Evolutionary conservation across 2,797 vertebrate species (phyloP), one percentile per base, ranked within the genome.

Genomic region (Siniperca undulata): DNA sequence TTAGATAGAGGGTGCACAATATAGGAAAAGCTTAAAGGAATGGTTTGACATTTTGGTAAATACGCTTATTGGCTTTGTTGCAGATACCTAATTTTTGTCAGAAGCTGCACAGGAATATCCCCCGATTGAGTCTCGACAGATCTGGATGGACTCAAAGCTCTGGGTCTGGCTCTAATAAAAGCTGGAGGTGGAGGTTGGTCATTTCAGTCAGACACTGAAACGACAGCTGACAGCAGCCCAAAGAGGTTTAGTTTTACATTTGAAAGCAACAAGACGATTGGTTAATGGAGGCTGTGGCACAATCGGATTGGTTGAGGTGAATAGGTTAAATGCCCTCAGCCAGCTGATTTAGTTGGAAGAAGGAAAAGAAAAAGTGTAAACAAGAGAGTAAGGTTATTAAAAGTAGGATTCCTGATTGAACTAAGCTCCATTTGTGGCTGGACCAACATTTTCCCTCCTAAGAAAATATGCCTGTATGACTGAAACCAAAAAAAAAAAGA

Each of bases 61-160:
- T 58, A 36, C 5, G 30, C 30, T 73, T 42, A 60, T 70, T 86
- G 60, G 62, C 24, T 71, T 70, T 68, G 34, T 34, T 53, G 27
- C 10, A n/a, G 36, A 48, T 17, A 48, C 48, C 5, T 30, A 30
- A 1, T 70, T 59, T 53, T 48, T 20, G 24, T 38, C 52, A 38
- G 7, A 10, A 40, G 4, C 12, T 42, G 46, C 19, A 68, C 4
- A 22, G 0, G 36, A 52, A 40, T 16, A 46, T 42, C 66, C 16
- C 4, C 14, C 0, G 0, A 20, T n/a, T 17, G 19, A 67, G 52
- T 58, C 50, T 3, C n/a, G 67, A 40, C 44, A 60, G 20, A 46
- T 61, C 1, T 52, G 40, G 40, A 42, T 22, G 56, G 24, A 50
- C 24, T 60, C 53, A 67, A 5, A 53, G 66, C 76, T 72, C 56